Conservation (phyloP, 2,797 vertebrate species). For the Anolis apletophallus region DNA sequence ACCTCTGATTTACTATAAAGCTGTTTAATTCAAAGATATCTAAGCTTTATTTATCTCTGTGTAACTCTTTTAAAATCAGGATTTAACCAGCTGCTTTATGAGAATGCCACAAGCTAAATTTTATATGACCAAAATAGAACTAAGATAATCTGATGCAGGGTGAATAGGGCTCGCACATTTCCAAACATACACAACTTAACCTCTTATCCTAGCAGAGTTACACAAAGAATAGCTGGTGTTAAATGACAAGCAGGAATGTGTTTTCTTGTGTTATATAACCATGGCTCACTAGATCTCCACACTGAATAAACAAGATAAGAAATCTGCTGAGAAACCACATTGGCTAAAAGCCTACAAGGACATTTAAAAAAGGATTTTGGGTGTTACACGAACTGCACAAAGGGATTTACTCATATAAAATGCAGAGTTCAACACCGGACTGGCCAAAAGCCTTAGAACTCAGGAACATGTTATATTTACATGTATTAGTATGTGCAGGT, state of each 20-base stretch:
- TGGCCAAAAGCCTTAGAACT: no score
- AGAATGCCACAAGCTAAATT: background rate
- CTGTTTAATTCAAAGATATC: background rate
- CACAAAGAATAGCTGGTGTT: conserved; percentile 12
- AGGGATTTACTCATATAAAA: background rate
- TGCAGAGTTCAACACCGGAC: no score
- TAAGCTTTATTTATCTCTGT: background rate
- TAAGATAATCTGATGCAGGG: background rate
- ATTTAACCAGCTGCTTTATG: no score
- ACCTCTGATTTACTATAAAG: no score
- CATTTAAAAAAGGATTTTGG: background rate
- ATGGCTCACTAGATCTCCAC: background rate
- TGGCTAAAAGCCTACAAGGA: conserved; percentile 8
- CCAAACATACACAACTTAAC: background rate
- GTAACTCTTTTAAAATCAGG: background rate
- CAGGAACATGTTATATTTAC: no score
- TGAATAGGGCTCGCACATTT: background rate
- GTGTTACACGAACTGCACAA: background rate
- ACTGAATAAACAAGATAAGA: conserved; percentile 34
- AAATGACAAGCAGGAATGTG: background rate
- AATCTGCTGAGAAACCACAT: conserved; percentile 27
- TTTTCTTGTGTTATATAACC: conserved; percentile 9
- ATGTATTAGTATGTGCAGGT: no score
- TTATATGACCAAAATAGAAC: background rate
- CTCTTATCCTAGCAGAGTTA: background rate